Percentiles rank a stretch among this genome's conserved stretches.
phyloP scores from a whole-genome alignment of 2,888 invertebrate species.

The Nephrotoma flavescens region DNA sequence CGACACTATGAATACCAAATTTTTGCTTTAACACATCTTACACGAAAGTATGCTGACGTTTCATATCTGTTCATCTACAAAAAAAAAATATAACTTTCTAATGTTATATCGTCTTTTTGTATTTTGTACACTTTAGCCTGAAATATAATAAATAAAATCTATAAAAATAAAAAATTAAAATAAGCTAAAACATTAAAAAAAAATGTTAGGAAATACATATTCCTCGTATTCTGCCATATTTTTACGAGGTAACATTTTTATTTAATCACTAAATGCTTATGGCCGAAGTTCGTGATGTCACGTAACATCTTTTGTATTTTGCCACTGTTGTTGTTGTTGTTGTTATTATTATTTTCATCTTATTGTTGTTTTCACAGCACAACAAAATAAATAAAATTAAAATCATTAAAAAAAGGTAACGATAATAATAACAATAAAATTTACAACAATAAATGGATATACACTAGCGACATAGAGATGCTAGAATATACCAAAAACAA shows the following conservation, averaged over 20 bases:
- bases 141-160: not conserved
- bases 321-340: not conserved
- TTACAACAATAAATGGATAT: not conserved
- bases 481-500: not conserved
- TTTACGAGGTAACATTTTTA: not conserved
- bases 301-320: not conserved
- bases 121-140: not conserved
- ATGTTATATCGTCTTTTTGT: not conserved
- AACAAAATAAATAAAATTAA: not conserved
- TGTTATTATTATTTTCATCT: not conserved
- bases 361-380: not conserved
- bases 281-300: not conserved
- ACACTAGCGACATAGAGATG: not conserved
- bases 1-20: not conserved
- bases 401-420: not conserved
- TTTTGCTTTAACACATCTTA: not conserved
- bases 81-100: not conserved
- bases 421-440: not conserved
- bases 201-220: not conserved
- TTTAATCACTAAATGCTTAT: not conserved
- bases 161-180: not conserved
- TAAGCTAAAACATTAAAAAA: not conserved
- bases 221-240: not conserved
- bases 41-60: not conserved
- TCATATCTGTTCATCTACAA: not conserved